Conservation (phyloP, 2,797 vertebrate genomes). For the Brachyalestes nurse region DNA sequence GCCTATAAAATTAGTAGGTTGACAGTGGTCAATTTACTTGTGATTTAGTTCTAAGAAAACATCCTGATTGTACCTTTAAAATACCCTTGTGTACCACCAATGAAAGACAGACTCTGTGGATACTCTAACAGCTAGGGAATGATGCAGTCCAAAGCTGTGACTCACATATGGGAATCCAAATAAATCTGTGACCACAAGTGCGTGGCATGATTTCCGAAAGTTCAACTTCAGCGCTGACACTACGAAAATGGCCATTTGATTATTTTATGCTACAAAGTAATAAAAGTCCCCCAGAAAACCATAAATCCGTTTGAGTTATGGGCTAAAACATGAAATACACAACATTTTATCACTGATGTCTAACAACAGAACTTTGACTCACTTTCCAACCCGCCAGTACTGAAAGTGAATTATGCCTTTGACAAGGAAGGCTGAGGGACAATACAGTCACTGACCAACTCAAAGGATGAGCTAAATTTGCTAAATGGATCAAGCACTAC, state of each 20-base stretch:
- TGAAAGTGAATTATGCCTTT: background rate
- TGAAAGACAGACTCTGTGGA: slow-evolving; percentile 14
- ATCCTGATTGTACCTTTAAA: slow-evolving; percentile 42
- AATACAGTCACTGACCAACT: background rate
- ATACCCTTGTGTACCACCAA: slow-evolving; percentile 31
- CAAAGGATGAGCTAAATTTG: background rate
- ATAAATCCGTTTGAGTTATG: background rate
- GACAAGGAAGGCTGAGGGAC: background rate
- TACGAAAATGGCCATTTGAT: background rate
- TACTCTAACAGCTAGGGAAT: slow-evolving; percentile 15
- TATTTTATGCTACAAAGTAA: slow-evolving; percentile 7
- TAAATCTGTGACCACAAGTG: slow-evolving; percentile 30
- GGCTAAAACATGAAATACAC: background rate
- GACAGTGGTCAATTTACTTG: slow-evolving; percentile 38
- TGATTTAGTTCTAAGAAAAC: slow-evolving; percentile 35
- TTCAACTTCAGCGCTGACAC: background rate
- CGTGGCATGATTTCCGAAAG: slow-evolving; percentile 27
- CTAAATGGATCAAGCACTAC: too few relatives aligned
- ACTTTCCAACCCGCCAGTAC: background rate
- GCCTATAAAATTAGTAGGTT: slow-evolving; percentile 40
- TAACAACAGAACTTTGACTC: background rate
- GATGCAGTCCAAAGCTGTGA: slow-evolving; percentile 17
- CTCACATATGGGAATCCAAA: slow-evolving; percentile 37
- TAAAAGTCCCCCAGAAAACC: background rate
- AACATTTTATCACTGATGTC: background rate